Percentiles rank a stretch among this genome's conserved stretches.
Conservation (phyloP, 2,888 invertebrate genomes). For the Barypeithes pellucidus region DNA sequence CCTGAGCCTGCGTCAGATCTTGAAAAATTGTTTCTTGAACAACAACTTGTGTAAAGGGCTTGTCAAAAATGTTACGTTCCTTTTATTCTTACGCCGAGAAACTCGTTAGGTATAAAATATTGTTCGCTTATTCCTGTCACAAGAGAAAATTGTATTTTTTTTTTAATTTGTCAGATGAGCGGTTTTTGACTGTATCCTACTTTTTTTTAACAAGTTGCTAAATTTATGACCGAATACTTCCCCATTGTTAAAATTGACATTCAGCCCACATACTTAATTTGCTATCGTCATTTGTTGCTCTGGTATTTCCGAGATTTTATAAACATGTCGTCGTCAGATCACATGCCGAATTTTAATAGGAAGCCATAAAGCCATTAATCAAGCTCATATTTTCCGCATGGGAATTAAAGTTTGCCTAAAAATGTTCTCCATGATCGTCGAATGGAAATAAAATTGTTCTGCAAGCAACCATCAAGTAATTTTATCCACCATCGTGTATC, state of each 20-base stretch:
- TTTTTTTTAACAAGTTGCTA: too few relatives aligned
- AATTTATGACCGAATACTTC: too few relatives aligned
- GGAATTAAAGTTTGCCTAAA: not conserved
- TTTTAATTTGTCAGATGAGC: not conserved
- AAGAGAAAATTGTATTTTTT: not conserved
- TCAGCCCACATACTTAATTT: too few relatives aligned
- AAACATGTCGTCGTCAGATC: too few relatives aligned
- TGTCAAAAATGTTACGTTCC: not conserved
- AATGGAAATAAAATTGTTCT: not conserved
- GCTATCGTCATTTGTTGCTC: too few relatives aligned
- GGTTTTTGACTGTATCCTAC: not conserved
- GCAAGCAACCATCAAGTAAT: not conserved
- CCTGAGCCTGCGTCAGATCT: not conserved
- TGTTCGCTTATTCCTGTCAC: not conserved
- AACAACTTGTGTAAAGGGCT: constrained; percentile 2
- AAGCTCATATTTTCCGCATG: not conserved
- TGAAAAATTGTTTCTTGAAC: constrained; percentile 17
- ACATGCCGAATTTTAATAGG: not conserved
- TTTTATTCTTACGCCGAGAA: not conserved
- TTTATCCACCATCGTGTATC: too few relatives aligned
- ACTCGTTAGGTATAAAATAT: not conserved
- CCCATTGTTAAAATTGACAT: too few relatives aligned
- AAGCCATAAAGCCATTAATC: not conserved
- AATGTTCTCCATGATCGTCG: not conserved
- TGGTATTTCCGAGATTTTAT: not conserved